A percentile compares a stretch with the other conserved stretches of the same genome.
Evolutionary conservation across 2,888 invertebrate species (phyloP).

Genomic region (Thecophora atra): DNA sequence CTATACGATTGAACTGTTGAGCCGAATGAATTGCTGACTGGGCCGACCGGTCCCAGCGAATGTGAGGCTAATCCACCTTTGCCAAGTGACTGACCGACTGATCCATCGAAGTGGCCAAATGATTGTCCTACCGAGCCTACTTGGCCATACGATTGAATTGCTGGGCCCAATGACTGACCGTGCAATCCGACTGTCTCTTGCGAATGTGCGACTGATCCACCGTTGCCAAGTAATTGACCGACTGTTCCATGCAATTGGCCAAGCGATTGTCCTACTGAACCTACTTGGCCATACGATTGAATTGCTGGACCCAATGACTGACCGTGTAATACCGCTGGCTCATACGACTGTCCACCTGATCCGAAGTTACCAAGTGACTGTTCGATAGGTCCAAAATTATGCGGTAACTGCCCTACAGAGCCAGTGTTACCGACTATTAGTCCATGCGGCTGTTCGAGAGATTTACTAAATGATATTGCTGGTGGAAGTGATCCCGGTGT

Average conservation of each 20-base stretch:
- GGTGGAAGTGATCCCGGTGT: background rate
- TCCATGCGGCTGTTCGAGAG: background rate
- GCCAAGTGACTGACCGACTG: no score
- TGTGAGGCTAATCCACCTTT: no score
- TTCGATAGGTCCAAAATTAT: background rate
- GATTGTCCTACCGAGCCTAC: background rate
- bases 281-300: background rate
- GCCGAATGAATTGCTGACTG: background rate
- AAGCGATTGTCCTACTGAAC: background rate
- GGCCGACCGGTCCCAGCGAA: no score
- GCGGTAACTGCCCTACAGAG: background rate
- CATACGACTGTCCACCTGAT: no score
- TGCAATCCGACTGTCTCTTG: no score
- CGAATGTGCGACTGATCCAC: no score
- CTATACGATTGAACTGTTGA: constrained; percentile 10
- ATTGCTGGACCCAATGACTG: background rate
- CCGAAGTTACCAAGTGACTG: no score
- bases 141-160: background rate
- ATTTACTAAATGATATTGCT: background rate
- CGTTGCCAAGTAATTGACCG: no score
- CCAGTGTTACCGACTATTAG: background rate
- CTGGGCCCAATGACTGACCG: background rate
- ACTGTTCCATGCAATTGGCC: background rate
- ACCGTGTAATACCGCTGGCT: no score
- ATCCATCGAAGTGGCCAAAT: background rate